Base-by-base conservation (phyloP, 2,888 invertebrate species). In the Drosophila hamatofila region DNA sequence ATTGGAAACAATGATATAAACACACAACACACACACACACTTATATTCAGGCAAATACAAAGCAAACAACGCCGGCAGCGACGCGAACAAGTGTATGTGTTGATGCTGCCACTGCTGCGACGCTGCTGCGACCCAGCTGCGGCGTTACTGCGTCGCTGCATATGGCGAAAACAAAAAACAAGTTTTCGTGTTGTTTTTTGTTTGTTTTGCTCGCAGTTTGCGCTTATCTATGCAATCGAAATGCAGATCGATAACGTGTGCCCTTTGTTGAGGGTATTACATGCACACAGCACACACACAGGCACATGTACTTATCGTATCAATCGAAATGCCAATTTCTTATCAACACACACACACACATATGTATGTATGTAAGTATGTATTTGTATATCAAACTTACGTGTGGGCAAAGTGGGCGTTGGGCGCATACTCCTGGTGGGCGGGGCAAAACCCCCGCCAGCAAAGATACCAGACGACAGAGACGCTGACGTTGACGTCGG, bases 351-450 rank as follows among this genome's bases (percentile, higher is more conserved):
- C 8, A 21, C 54, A 66, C 37, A 27, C 37, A n/a, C 57, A 66
- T 42, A 12, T 39, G 39, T n/a, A 9, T 42, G 3, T 30, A 3
- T 18, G 18, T 23, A 27, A 8, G 27, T 27, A 9, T 30, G 35
- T 37, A 16, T 39, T 39, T n/a, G 2, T 39, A 3, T 39, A 39
- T 39, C 1, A 39, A 30, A 78, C 83, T 90, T 88, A 91, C 90
- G 76, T 73, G 81, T 86, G 39, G 89, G 89, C 81, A 93, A 93
- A 92, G 94, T 95, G 76, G 96, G 96, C 92, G 96, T 94, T 81
- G 93, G 93, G 85, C 94, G 93, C 91, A 94, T 56, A 52, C 30
- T 76, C 61, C 79, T 72, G 23, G 70, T 74, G 65, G 84, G 75
- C 75, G 70, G 72, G 41, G 54, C 68, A 60, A 77, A 85, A 41